Evolutionary conservation across 1,140 invertebrate species (phyloP), one percentile per base, ranked within the genome.

Genomic region (Pachypeltis micranthus): DNA sequence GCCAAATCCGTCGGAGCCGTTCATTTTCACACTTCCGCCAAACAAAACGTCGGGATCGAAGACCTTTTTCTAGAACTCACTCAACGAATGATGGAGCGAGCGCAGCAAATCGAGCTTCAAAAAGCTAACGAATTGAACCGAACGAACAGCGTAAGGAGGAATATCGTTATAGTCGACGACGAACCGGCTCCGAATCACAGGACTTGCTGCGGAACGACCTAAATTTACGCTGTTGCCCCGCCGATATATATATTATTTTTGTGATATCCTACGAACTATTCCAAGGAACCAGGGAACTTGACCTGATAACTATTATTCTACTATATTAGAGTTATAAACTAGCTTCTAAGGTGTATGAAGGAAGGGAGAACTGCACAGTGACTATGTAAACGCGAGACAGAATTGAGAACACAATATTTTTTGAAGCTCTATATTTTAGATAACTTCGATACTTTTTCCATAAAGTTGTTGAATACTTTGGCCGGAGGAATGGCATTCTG

Each of bases 1-100:
- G 88, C 96, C 10, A 80, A 81, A 62, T 88, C 89, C 69, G 95
- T 98, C 10, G 92, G 91, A 44, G 96, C 96, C n/a, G 83, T 84
- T 65, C 95, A 98, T 77, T 92, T 87, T 76, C 86, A 93, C 68
- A 96, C 93, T 16, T 98, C 96, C 25, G 96, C 96, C 0, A 98
- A 98, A 77, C 74, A 87, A 24, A 97, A 97, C 74, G 81, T 87
- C 74, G 90, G 91, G 26, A 90, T 98, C 23, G 89, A 96, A 71
- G 93, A 97, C 67, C 78, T 98, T 72, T 98, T 98, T 74, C 72
- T 95, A 44, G 85, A 92, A 67, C 74, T 98, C 55, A 88, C 88
- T 21, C 83, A 84, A 58, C 73, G 80, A 54, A 86, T 86, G 84
- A 78, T 85, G 54, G 72, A 77, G 27, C 75, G 76, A 63, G 77